Evolutionary conservation across 2,113 vertebrate genomes (phyloP).

Genomic region (Melozone crissalis): DNA sequence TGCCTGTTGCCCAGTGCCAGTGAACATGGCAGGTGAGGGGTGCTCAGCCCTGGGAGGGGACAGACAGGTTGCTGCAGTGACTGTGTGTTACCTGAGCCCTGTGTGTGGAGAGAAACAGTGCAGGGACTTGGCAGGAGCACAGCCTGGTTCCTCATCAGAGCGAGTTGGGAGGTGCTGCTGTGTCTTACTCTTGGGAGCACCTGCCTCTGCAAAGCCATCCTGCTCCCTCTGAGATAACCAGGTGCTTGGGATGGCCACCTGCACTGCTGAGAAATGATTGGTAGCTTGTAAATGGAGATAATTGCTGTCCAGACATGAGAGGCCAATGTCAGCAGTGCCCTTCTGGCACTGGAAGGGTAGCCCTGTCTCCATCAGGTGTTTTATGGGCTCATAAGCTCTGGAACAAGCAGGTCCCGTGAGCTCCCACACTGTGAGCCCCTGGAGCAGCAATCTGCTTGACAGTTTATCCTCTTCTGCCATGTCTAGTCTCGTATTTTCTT

Average conservation of each 20-base stretch:
- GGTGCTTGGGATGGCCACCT: neutral
- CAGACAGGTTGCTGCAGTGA: neutral
- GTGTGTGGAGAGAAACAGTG: fast-evolving
- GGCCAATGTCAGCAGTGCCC: neutral
- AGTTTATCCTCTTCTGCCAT: neutral
- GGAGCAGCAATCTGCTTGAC: neutral
- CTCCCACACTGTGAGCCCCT: neutral
- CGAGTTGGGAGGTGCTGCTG: fast-evolving
- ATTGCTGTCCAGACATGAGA: neutral
- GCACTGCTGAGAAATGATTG: neutral
- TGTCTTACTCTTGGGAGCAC: neutral
- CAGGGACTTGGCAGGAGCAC: neutral
- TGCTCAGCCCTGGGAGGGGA: neutral
- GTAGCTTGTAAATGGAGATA: neutral
- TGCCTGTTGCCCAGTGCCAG: neutral
- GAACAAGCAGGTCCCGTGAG: neutral
- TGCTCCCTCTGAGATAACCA: neutral
- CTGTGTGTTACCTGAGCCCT: fast-evolving
- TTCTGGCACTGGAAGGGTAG: neutral
- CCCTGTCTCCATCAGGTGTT: neutral
- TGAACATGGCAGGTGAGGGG: neutral
- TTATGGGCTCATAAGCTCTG: neutral
- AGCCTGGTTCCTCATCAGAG: neutral
- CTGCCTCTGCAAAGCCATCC: neutral
- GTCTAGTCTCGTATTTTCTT: slow-evolving; percentile 51